A percentile compares a stretch with the other conserved stretches of the same genome.
phyloP scores from a whole-genome alignment of 2,888 invertebrate species.

The Encarsia formosa region DNA sequence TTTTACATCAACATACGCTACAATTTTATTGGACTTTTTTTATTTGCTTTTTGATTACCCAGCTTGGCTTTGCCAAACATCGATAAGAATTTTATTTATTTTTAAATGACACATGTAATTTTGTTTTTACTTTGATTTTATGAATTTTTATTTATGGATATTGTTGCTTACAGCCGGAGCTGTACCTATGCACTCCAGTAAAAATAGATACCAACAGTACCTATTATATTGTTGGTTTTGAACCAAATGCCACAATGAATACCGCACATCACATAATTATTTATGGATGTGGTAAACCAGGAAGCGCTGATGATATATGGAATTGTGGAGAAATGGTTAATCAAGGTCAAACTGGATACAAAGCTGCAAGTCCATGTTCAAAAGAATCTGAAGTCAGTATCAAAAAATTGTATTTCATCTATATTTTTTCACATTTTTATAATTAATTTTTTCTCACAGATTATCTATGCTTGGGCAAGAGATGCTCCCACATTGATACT shows the following conservation, averaged over 20 bases:
- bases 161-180: constrained; percentile 66
- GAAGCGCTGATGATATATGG: constrained; percentile 70
- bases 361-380: constrained; percentile 70
- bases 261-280: constrained; percentile 91
- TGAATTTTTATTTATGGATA: not conserved
- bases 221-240: constrained; percentile 87
- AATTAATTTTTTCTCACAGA: constrained; percentile 52
- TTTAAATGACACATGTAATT: not conserved
- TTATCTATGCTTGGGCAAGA: constrained; percentile 92
- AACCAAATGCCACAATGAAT: constrained; percentile 86
- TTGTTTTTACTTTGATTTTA: not conserved
- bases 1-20: not conserved
- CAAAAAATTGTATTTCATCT: constrained; percentile 2
- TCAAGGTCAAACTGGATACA: constrained; percentile 48
- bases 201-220: constrained; percentile 71
- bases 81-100: not conserved
- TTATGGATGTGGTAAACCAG: constrained; percentile 83
- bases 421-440: not conserved
- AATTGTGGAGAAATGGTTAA: constrained; percentile 90
- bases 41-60: not conserved
- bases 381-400: constrained; percentile 72
- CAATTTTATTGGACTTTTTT: not conserved
- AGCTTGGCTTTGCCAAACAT: not conserved
- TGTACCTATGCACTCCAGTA: constrained; percentile 87
- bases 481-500: constrained; percentile 79